Evolutionary conservation across 2,113 vertebrate species (phyloP), one percentile per base, ranked within the genome.

Genomic region (Psilopogon haemacephalus): DNA sequence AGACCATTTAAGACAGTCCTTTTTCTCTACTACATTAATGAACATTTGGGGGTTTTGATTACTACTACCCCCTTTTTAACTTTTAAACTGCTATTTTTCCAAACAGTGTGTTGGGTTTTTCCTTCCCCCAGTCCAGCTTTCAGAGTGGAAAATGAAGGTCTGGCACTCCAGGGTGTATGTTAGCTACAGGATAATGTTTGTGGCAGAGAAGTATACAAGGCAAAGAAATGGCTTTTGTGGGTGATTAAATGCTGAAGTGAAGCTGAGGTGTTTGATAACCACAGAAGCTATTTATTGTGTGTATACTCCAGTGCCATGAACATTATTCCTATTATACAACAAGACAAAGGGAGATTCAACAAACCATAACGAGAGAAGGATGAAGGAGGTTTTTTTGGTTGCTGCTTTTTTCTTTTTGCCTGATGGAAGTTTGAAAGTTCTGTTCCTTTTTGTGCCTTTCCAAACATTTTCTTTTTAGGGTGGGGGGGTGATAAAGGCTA

Each of bases 191-290:
- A 96, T 96, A 97, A 95, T 97, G 91, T 96, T 94, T 95, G 88
- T 96, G 97, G 95, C 94, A 95, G 92, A 95, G 95, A 93, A 93
- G 75, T 95, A 95, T 96, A 95, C 92, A 95, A 95, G 96, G 88
- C 75, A 97, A 91, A 97, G 92, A 95, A 96, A 96, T 80, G 93
- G 95, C 94, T 97, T 97, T 97, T 96, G 93, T 94, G 92, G 95
- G 91, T 95, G 96, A 97, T 97, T 96, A 97, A 97, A 97, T 95
- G 95, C 95, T 96, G 95, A 96, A 97, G 94, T 95, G 95, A 97
- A 96, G 92, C 97, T 97, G 97, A 97, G 95, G 97, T 97, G 84
- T 95, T 97, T 97, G 97, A 97, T 97, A 97, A 97, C 95, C 95
- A 97, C 88, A 95, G 88, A 94, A 96, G 93, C 95, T 96, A 96